Evolutionary conservation across 1,140 invertebrate species (phyloP).

Genomic region (Diachasma alloeum): DNA sequence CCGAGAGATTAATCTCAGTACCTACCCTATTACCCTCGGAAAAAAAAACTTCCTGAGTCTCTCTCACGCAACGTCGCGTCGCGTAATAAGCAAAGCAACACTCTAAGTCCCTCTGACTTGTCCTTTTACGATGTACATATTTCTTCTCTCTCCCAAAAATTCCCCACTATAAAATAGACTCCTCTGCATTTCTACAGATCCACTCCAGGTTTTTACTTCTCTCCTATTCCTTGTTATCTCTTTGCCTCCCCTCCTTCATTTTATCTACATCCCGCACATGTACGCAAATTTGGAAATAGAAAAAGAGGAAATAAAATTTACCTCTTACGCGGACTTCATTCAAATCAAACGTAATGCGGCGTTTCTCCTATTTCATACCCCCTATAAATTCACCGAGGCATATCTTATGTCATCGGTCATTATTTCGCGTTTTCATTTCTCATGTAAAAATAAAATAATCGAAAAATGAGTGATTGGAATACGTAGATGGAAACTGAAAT

Average conservation of each 20-base stretch:
- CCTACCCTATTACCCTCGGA: constrained; percentile 7
- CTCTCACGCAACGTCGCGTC: constrained; percentile 34
- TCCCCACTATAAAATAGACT: constrained; percentile 1
- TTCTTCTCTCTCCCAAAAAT: constrained; percentile 1
- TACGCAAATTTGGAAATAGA: not conserved
- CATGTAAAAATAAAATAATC: not conserved
- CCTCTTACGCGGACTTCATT: not conserved
- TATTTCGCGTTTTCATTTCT: not conserved
- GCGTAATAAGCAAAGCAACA: constrained; percentile 30
- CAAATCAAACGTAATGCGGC: not conserved
- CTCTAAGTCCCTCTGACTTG: constrained; percentile 6
- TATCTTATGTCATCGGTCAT: not conserved
- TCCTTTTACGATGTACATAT: constrained; percentile 10
- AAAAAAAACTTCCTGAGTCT: constrained; percentile 18
- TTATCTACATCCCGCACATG: not conserved
- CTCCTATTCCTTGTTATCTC: not conserved
- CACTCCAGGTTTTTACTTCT: not conserved
- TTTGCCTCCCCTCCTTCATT: not conserved
- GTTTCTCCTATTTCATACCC: not conserved
- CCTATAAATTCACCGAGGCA: not conserved
- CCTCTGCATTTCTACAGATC: not conserved
- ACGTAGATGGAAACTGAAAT: not conserved
- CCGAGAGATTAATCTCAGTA: constrained; percentile 23
- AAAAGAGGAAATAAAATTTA: not conserved
- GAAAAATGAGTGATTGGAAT: not conserved